A percentile compares a stretch with the other conserved stretches of the same genome.
Evolutionary conservation across 2,888 invertebrate species (phyloP).

Genomic region (Phaonia tiefii): DNA sequence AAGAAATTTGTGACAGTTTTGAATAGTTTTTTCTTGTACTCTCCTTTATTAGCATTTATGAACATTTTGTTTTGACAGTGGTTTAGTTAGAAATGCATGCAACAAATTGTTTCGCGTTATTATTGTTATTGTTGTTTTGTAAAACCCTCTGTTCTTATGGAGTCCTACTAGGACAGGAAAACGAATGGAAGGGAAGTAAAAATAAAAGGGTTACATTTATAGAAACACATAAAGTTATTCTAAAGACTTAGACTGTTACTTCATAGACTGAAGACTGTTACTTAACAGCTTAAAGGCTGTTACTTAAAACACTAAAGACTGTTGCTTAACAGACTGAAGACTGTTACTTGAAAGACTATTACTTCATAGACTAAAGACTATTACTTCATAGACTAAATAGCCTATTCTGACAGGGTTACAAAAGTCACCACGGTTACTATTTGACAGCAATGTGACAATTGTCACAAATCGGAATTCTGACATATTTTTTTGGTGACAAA

Average conservation of each 20-base stretch:
- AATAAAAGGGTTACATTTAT: too few species aligned
- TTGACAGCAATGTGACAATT: too few species aligned
- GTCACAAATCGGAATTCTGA: too few species aligned
- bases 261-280: not conserved
- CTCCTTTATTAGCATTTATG: slow-evolving; percentile 11
- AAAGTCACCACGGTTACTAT: too few species aligned
- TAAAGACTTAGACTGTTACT: not conserved
- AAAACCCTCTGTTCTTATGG: slow-evolving; percentile 17
- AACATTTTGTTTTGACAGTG: slow-evolving; percentile 18
- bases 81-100: slow-evolving; percentile 35
- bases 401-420: too few species aligned
- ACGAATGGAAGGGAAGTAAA: too few species aligned
- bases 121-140: slow-evolving; percentile 24
- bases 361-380: not conserved
- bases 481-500: too few species aligned
- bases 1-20: slow-evolving; percentile 5
- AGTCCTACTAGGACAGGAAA: not conserved
- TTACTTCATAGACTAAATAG: not conserved
- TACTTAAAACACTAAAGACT: not conserved
- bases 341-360: not conserved
- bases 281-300: not conserved
- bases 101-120: slow-evolving; percentile 48
- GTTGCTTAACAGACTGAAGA: slow-evolving; percentile 2
- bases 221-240: too few species aligned
- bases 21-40: slow-evolving; percentile 20